A percentile compares a stretch with the other conserved stretches of the same genome.
phyloP scores from a whole-genome alignment of 2,888 invertebrate genomes.

The Thumatha senex region DNA sequence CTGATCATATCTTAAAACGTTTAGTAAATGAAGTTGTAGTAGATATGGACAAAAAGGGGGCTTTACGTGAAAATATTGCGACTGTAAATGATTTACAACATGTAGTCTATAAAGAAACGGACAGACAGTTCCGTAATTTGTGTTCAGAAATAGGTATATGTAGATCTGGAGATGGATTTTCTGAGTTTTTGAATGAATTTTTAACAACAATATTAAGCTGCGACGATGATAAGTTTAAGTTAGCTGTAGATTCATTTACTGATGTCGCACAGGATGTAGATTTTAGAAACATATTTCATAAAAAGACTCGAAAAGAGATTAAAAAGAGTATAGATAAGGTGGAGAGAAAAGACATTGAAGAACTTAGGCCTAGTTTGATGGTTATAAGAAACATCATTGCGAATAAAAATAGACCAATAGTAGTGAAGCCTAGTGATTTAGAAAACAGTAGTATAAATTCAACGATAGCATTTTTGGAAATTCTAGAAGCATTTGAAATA shows the following conservation, averaged over 20 bases:
- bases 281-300: not conserved
- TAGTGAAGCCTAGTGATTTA: not conserved
- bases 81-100: not conserved
- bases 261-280: not conserved
- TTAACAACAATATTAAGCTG: not conserved
- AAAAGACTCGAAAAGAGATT: not conserved
- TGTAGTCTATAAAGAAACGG: not conserved
- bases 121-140: not conserved
- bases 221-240: not conserved
- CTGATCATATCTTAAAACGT: not conserved
- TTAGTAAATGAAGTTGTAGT: not conserved
- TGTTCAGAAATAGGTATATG: not conserved
- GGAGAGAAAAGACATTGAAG: not conserved
- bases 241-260: not conserved
- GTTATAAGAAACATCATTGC: slow-evolving; percentile 1
- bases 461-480: not conserved
- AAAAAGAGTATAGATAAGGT: not conserved
- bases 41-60: not conserved
- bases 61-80: not conserved
- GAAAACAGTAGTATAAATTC: not conserved
- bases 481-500: slow-evolving; percentile 1
- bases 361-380: not conserved
- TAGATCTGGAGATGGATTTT: not conserved
- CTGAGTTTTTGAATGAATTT: not conserved
- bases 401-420: slow-evolving; percentile 1